Base-by-base conservation (phyloP, 1,140 invertebrate species). In the Anastrepha obliqua region DNA sequence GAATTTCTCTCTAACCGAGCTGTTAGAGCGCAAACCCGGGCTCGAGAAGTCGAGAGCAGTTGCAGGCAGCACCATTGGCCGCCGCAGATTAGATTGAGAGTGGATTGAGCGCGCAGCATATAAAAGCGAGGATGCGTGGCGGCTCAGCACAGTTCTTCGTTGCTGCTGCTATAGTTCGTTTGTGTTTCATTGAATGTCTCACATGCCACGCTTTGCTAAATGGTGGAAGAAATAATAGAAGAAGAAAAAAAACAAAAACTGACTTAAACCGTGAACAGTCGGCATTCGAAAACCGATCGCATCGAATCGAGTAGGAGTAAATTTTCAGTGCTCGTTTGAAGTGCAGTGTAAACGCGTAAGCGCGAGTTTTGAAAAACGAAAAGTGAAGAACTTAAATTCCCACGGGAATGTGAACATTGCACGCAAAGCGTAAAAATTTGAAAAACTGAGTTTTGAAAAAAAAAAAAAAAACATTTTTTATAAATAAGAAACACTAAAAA, bases 141-240 rank as follows among this genome's bases (percentile, higher is more conserved):
- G 78, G 86, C 88, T 87, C 88, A 88, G 88, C 88, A 88, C 88
- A 88, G 86, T 88, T 88, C 86, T 87, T 87, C 86, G 86, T 88
- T 87, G 88, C 86, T 74, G 87, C 85, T 87, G 86, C 86, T 87
- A 55, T 81, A 29, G 88, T 88, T 64, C 55, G 74, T 81, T 81
- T 81, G 47, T 81, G 17, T 55, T 55, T 17, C 47, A 29, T 20
- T 81, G 74, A 81, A 81, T 1, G 86, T 70, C n/a, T 78, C 67
- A 70, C 85, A 86, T 88, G 44, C 78, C 15, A 20, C 47, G 74
- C 4, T 55, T 81, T 81, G 44, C 6, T 20, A 55, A 11, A 55
- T 81, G 6, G 74, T 3, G 55, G 20, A 70, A 81, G 15, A 20
- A 51, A n/a, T 44, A 86, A 44, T 5, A 13, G 29, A 44, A n/a